Conservation (phyloP, 2,797 vertebrate species). For the Decapterus maruadsi region DNA sequence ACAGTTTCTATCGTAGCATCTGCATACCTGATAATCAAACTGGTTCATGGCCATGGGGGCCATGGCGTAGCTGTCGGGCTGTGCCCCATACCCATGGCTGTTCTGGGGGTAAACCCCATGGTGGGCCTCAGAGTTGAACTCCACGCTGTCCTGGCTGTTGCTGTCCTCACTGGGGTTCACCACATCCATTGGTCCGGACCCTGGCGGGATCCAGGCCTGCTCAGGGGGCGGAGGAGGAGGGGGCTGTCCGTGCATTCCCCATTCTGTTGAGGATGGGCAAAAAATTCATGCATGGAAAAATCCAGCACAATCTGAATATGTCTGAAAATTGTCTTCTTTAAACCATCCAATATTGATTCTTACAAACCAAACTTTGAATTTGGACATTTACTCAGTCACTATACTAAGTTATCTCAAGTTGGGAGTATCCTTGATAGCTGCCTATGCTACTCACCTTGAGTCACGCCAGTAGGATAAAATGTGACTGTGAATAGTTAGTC, state of each 20-base stretch:
- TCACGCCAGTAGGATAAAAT: not conserved
- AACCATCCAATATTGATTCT: not conserved
- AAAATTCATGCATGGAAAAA: not conserved
- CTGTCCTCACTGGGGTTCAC: conserved; percentile 97
- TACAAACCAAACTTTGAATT: not conserved
- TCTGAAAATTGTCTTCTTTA: no score
- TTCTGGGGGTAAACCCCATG: conserved; percentile 96
- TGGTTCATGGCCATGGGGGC: conserved; percentile 95
- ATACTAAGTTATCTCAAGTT: not conserved
- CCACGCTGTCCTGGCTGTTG: conserved; percentile 99
- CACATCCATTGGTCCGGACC: conserved; percentile 95
- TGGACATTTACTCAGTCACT: not conserved
- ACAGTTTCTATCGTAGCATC: conserved; percentile 80
- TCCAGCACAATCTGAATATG: not conserved
- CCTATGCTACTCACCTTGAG: not conserved
- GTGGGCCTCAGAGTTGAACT: conserved; percentile 95
- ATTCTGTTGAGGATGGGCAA: conserved; percentile 85
- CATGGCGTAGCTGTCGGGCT: conserved; percentile 98
- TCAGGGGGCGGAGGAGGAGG: conserved; percentile 92
- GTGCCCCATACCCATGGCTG: conserved; percentile 98
- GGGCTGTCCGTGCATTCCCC: conserved; percentile 96
- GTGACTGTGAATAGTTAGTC: not conserved
- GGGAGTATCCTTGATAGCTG: not conserved
- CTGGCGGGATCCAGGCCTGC: conserved; percentile 95
- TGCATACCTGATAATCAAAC: conserved; percentile 99